Conservation (phyloP, 2,888 invertebrate genomes). For the Idaea straminata region DNA sequence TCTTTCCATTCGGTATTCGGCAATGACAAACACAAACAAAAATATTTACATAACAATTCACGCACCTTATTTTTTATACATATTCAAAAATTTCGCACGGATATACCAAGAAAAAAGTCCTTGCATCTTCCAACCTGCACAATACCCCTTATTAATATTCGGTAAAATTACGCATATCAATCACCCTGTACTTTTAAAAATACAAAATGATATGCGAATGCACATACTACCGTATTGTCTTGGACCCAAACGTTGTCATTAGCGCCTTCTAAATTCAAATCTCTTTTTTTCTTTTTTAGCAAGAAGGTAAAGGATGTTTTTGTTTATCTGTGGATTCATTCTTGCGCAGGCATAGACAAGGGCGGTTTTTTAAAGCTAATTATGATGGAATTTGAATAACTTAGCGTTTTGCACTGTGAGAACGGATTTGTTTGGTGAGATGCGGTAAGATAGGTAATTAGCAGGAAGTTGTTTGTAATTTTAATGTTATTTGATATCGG, state of each 20-base stretch:
- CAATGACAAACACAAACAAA: not conserved
- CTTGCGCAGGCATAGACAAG: slow-evolving; percentile 49
- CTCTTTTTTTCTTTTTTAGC: slow-evolving; percentile 27
- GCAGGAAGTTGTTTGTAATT: slow-evolving; percentile 41
- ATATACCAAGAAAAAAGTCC: slow-evolving; percentile 37
- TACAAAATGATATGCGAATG: slow-evolving; percentile 68
- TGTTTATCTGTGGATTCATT: slow-evolving; percentile 67
- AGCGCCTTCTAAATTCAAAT: slow-evolving; percentile 72
- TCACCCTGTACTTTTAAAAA: slow-evolving; percentile 71
- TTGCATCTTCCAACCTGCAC: slow-evolving; percentile 53
- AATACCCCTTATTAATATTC: slow-evolving; percentile 65
- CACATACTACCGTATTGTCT: slow-evolving; percentile 68
- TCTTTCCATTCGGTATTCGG: not conserved
- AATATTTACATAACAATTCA: not conserved
- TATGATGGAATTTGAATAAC: slow-evolving; percentile 53
- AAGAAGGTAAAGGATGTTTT: slow-evolving; percentile 64
- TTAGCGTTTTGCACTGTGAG: slow-evolving; percentile 62
- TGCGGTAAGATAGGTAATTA: slow-evolving; percentile 60
- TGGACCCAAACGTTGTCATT: slow-evolving; percentile 63
- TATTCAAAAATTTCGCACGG: slow-evolving; percentile 61
- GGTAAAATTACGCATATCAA: slow-evolving; percentile 78
- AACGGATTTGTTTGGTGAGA: slow-evolving; percentile 45
- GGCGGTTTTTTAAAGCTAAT: slow-evolving; percentile 55
- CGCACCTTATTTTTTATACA: not conserved
- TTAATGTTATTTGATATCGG: slow-evolving; percentile 22